A percentile compares a stretch with the other conserved stretches of the same genome.
phyloP scores from a whole-genome alignment of 2,888 invertebrate genomes.

The Leucophenga maculata region DNA sequence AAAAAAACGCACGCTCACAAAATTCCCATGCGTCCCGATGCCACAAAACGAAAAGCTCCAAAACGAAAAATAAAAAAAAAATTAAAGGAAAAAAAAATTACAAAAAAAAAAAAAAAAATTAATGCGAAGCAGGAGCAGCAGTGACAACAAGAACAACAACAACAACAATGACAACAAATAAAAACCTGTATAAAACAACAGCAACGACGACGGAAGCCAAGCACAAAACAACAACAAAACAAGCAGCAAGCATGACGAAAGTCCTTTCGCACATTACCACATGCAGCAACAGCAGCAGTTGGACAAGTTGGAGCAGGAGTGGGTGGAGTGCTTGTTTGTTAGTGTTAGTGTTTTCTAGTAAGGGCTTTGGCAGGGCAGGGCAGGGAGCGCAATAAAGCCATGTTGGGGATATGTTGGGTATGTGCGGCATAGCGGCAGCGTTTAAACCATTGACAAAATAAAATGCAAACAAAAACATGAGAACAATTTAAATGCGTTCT shows the following conservation, averaged over 20 bases:
- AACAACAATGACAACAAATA: constrained; percentile 10
- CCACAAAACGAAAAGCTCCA: neutral
- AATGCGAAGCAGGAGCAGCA: constrained; percentile 8
- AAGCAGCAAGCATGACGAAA: constrained; percentile 63
- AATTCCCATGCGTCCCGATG: constrained; percentile 12
- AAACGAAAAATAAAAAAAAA: neutral
- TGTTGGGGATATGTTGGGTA: no score
- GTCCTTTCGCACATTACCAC: constrained; percentile 68
- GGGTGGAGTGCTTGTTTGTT: neutral
- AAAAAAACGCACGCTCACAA: neutral
- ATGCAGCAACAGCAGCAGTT: neutral
- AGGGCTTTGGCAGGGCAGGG: neutral
- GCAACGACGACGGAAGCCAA: constrained; percentile 15
- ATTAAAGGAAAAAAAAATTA: constrained; percentile 4
- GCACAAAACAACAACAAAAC: constrained; percentile 2
- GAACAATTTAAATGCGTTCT: no score
- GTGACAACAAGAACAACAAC: constrained; percentile 24
- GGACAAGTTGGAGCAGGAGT: constrained; percentile 51
- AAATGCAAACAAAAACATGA: neutral
- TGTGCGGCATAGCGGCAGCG: neutral
- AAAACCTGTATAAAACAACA: constrained; percentile 1
- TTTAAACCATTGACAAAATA: neutral
- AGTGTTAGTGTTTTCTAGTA: neutral
- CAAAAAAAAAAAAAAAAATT: constrained; percentile 5
- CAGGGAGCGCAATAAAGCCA: neutral